Evolutionary conservation across 1,140 invertebrate genomes (phyloP).

Genomic region (Phortica variegata): DNA sequence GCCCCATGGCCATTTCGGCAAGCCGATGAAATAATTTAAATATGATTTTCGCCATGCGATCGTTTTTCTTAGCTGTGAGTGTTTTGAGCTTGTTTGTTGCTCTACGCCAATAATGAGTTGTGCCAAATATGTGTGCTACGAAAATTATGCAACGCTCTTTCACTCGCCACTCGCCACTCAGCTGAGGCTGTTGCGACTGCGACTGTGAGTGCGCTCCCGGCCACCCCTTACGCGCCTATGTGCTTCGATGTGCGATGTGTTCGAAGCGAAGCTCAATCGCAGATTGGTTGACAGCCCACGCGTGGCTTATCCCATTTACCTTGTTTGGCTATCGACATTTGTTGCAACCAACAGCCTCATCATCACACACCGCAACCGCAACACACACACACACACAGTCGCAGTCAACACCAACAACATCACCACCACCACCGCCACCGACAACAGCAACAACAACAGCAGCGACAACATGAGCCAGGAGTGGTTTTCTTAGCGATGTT

Average conservation of each 20-base stretch:
- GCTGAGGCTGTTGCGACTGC: too few relatives aligned
- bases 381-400: too few relatives aligned
- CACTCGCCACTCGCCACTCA: too few relatives aligned
- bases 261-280: slow-evolving; percentile 5
- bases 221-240: too few relatives aligned
- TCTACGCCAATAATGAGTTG: too few relatives aligned
- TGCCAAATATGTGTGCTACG: too few relatives aligned
- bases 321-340: slow-evolving; percentile 51
- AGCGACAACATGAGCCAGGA: slow-evolving; percentile 10
- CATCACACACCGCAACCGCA: too few relatives aligned
- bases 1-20: slow-evolving; percentile 47
- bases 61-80: too few relatives aligned
- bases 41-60: too few relatives aligned
- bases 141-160: too few relatives aligned
- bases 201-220: too few relatives aligned
- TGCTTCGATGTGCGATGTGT: slow-evolving; percentile 14
- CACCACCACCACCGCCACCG: slow-evolving; percentile 15
- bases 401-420: slow-evolving; percentile 35
- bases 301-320: slow-evolving; percentile 53
- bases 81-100: too few relatives aligned
- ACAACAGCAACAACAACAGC: slow-evolving; percentile 13
- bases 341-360: slow-evolving; percentile 9
- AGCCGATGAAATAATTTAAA: slow-evolving; percentile 55
- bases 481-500: not conserved
- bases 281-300: slow-evolving; percentile 41